Conservation (phyloP, 2,797 vertebrate species). For the Bucorvus abyssinicus region DNA sequence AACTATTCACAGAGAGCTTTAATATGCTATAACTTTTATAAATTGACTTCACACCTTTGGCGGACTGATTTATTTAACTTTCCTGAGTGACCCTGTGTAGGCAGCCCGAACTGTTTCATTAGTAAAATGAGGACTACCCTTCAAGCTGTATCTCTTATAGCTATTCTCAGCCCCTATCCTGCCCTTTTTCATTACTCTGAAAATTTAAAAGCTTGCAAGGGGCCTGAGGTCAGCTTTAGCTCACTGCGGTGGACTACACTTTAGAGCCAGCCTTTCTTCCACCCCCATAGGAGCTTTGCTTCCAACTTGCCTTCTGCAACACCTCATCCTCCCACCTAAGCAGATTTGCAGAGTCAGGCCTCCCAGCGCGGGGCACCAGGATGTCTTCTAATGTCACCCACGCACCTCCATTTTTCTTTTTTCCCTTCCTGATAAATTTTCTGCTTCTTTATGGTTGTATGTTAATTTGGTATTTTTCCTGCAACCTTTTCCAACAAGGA, state of each 20-base stretch:
- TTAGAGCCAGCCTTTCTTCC: not conserved
- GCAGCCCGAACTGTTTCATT: constrained; percentile 21
- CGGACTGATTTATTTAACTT: constrained; percentile 58
- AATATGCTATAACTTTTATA: constrained; percentile 43
- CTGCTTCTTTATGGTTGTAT: not conserved
- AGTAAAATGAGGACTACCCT: constrained; percentile 13
- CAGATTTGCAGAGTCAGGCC: not conserved
- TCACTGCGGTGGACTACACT: not conserved
- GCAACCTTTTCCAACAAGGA: not conserved
- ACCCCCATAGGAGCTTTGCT: not conserved
- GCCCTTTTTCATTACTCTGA: not conserved
- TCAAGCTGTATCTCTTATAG: not conserved
- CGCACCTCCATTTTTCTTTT: not conserved
- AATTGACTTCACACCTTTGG: constrained; percentile 61
- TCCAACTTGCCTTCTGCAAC: not conserved
- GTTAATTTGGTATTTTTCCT: not conserved
- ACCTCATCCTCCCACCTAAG: rapidly evolving
- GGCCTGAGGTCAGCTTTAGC: not conserved
- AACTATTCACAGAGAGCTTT: constrained; percentile 31
- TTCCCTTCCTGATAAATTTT: not conserved
- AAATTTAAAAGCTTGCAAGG: not conserved
- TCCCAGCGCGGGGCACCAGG: rapidly evolving
- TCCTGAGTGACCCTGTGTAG: not conserved
- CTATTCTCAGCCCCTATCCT: not conserved
- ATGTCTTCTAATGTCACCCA: not conserved